Percentiles rank a stretch among this genome's conserved stretches.
phyloP scores from a whole-genome alignment of 2,888 invertebrate species.

The Coelinius sp. region DNA sequence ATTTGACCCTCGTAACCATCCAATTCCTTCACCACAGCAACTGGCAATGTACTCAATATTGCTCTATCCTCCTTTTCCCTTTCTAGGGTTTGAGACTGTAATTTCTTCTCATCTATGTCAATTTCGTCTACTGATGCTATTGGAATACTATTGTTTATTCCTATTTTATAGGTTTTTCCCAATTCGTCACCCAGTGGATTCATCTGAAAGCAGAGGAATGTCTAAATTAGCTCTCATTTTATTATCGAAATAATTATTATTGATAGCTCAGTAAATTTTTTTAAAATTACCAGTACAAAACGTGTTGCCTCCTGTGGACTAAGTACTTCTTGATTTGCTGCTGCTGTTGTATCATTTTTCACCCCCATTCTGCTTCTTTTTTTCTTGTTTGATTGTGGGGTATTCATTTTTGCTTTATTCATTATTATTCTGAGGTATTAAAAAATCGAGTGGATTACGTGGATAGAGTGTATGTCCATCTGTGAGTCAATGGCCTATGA shows the following conservation, averaged over 20 bases:
- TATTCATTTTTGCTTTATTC: conserved; percentile 53
- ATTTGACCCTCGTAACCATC: conserved; percentile 66
- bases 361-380: conserved; percentile 64
- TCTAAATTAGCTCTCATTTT: too few species aligned
- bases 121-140: conserved; percentile 75
- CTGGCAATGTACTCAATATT: conserved; percentile 61
- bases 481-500: not conserved
- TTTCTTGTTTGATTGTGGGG: conserved; percentile 66
- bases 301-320: conserved; percentile 64
- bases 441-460: conserved; percentile 17
- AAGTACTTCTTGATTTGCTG: conserved; percentile 55
- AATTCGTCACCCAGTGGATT: conserved; percentile 61
- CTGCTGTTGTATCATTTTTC: conserved; percentile 52
- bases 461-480: not conserved
- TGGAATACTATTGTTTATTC: conserved; percentile 77
- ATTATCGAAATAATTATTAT: not conserved
- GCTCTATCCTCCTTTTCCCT: conserved; percentile 67
- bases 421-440: not conserved
- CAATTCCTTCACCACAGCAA: conserved; percentile 64
- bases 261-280: not conserved
- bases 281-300: conserved; percentile 63
- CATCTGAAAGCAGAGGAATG: conserved; percentile 58
- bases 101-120: conserved; percentile 57
- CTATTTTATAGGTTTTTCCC: conserved; percentile 71
- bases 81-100: conserved; percentile 55